Percentiles rank a stretch among this genome's conserved stretches.
Conservation (phyloP, 2,888 invertebrate species). For the Iphiclides podalirius region DNA sequence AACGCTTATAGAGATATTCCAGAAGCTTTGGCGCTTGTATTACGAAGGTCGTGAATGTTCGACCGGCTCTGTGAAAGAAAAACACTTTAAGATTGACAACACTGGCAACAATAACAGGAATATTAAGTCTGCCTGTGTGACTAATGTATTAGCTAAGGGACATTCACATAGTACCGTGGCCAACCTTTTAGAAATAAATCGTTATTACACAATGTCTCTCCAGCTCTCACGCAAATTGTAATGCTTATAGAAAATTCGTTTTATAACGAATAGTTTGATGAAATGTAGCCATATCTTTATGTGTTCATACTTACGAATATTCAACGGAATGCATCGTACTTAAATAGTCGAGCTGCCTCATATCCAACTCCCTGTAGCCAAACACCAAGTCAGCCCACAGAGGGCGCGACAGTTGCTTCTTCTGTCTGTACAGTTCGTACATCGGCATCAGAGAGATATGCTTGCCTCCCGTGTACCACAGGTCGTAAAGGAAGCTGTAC, state of each 20-base stretch:
- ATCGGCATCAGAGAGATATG: constrained; percentile 50
- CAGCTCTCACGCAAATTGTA: too few relatives aligned
- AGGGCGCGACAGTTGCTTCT: constrained; percentile 29
- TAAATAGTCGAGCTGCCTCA: constrained; percentile 44
- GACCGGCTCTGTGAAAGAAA: constrained; percentile 75
- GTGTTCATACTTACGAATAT: constrained; percentile 52
- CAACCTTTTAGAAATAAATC: too few relatives aligned
- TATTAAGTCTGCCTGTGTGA: too few relatives aligned
- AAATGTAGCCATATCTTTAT: too few relatives aligned
- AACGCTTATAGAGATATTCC: constrained; percentile 83
- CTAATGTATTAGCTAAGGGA: too few relatives aligned
- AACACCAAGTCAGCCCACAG: constrained; percentile 49
- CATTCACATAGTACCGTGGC: too few relatives aligned
- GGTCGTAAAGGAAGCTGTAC: constrained; percentile 77
- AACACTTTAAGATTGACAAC: too few relatives aligned
- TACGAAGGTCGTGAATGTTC: constrained; percentile 83
- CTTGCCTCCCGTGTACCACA: constrained; percentile 79
- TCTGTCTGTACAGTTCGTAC: constrained; percentile 41
- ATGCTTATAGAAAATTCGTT: too few relatives aligned
- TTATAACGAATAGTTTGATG: too few relatives aligned
- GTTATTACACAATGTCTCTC: too few relatives aligned
- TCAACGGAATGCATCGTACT: constrained; percentile 40
- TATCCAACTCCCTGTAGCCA: constrained; percentile 46
- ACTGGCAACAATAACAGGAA: background rate
- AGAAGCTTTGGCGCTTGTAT: constrained; percentile 84